These are phyloP conservation scores for Acleris literana DNA, from an alignment of 2,888 invertebrate species.

Conservation along the genomic window DNA sequence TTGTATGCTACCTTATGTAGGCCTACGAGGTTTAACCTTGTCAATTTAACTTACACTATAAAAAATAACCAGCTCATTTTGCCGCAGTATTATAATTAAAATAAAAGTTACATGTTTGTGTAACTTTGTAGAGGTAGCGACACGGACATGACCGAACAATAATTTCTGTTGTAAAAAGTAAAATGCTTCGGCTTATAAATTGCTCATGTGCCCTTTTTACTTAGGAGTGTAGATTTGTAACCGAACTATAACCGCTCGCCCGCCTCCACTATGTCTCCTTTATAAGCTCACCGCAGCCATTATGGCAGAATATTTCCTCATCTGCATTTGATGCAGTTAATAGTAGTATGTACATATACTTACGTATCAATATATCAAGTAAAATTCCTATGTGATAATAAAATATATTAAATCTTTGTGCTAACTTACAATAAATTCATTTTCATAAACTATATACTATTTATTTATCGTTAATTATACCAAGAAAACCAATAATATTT, in stretches of 20 bases:
- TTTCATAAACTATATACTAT: conserved; percentile 79
- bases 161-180: too few species aligned
- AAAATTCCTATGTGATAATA: conserved; percentile 82
- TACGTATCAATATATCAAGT: conserved; percentile 71
- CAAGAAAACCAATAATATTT: conserved; percentile 73
- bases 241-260: conserved; percentile 1
- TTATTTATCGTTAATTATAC: conserved; percentile 62
- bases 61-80: too few species aligned
- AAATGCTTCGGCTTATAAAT: too few species aligned
- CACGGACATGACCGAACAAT: too few species aligned
- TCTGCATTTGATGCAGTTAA: conserved; percentile 74
- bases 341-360: conserved; percentile 60
- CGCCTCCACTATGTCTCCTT: conserved; percentile 44
- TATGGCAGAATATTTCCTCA: conserved; percentile 61
- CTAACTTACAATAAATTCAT: conserved; percentile 83
- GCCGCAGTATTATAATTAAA: too few species aligned
- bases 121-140: too few species aligned
- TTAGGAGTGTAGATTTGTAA: too few species aligned
- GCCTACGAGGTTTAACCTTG: too few species aligned
- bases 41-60: too few species aligned
- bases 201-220: too few species aligned
- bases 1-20: too few species aligned
- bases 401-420: conserved; percentile 84
- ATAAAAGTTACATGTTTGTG: too few species aligned
- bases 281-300: conserved; percentile 68